Base-by-base conservation (phyloP, 2,888 invertebrate genomes). In the Rhogogaster chlorosoma region DNA sequence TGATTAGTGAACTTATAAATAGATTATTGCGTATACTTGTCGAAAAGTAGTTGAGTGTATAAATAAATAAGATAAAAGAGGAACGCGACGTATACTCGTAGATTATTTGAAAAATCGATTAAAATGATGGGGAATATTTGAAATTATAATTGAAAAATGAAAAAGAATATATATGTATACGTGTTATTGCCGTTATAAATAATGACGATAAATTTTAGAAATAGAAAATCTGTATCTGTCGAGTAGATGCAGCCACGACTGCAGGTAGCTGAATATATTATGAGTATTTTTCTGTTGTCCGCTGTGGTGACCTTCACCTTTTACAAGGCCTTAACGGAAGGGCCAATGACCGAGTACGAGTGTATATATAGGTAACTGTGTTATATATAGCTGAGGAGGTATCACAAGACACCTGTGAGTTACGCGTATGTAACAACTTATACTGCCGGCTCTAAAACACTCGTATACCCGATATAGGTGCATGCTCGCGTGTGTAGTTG, bases 291-390 rank as follows among this genome's bases (percentile, higher is more conserved):
- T 80, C 80, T 80, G 36, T 61, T 80, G 80, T 80, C 57, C 80
- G 61, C 70, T 26, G 70, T 1, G 38, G 49, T 87, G 88, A 85
- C 88, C 89, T 89, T 89, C 88, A 89, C 88, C 88, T 89, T 89
- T 88, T 85, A 85, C 87, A 87, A 88, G 88, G 87, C 86, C 87
- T 87, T 87, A 85, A 82, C 85, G 84, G 78, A 84, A 86, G 86
- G 88, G 89, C 88, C 89, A 88, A 88, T 86, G 88, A 84, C 88
- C 88, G 87, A 85, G 84, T 86, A 84, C 83, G 67, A 61, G 83
- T 67, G 61, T 18, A n/a, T 83, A 80, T 83, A 83, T 83, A 67
- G 83, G 67, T 83, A 45, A 83, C 67, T 83, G 49, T 80, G 83
- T 83, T 80, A 83, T 49, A 83, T 26, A 80, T 61, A 45, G 53